Evolutionary conservation across 2,888 invertebrate genomes (phyloP).

Genomic region (Nephrotoma flavescens): DNA sequence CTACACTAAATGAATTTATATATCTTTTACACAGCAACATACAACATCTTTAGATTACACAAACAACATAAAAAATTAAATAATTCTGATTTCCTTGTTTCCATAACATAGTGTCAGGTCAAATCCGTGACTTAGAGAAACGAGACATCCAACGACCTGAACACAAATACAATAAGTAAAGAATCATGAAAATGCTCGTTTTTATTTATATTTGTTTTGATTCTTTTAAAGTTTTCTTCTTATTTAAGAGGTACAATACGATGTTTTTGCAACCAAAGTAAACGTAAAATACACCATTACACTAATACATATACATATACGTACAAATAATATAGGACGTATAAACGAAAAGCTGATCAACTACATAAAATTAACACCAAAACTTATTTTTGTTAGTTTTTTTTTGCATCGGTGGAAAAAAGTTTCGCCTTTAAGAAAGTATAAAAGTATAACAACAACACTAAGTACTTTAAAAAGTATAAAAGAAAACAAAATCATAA

Average conservation of each 20-base stretch:
- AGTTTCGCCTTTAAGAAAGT: not conserved
- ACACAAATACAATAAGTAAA: not conserved
- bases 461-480: not conserved
- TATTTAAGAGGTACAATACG: not conserved
- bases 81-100: not conserved
- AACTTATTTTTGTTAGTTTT: not conserved
- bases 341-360: not conserved
- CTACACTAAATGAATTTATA: no score
- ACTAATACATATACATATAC: not conserved
- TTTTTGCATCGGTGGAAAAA: not conserved
- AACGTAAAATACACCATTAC: not conserved
- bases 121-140: conserved; percentile 18
- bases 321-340: not conserved
- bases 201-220: not conserved
- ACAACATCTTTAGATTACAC: no score
- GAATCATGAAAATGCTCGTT: not conserved
- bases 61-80: not conserved
- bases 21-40: no score
- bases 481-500: not conserved
- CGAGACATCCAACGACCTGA: conserved; percentile 17
- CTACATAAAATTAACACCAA: not conserved
- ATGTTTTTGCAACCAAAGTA: not conserved
- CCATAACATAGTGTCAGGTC: conserved; percentile 11
- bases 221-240: not conserved
- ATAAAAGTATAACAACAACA: not conserved